These are phyloP conservation scores for Pygocentrus nattereri DNA, from an alignment of 2,797 vertebrate genomes.

Conservation along the genomic window DNA sequence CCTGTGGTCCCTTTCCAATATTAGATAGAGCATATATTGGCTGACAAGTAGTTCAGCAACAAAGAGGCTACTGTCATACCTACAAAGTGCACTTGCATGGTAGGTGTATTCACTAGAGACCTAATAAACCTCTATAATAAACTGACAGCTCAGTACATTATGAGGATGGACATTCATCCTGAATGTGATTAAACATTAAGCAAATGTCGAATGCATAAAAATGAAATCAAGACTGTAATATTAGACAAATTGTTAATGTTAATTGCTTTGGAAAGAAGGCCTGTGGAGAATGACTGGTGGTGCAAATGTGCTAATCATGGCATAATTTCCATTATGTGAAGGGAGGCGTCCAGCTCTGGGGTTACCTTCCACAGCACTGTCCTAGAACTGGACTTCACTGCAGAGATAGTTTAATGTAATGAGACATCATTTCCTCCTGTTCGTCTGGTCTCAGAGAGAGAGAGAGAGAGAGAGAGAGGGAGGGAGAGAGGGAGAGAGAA, in stretches of 20 bases:
- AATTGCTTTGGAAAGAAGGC: background rate
- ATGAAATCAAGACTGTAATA: background rate
- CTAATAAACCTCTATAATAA: no score
- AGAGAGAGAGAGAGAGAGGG: conserved; percentile 54
- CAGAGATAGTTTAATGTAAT: conserved; percentile 53
- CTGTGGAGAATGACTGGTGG: background rate
- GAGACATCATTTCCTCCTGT: conserved; percentile 50
- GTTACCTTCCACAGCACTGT: conserved; percentile 10
- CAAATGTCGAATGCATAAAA: background rate
- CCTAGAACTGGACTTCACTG: conserved; percentile 62
- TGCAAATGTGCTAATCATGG: background rate
- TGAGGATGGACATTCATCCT: background rate
- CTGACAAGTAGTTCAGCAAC: background rate
- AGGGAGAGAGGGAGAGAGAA: conserved; percentile 55
- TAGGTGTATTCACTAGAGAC: background rate
- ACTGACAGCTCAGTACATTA: background rate
- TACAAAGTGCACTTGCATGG: background rate
- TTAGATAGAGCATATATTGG: background rate
- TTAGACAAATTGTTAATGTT: background rate
- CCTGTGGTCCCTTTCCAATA: no score
- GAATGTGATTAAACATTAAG: background rate
- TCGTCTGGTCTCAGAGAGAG: conserved; percentile 55
- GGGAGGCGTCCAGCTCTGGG: background rate
- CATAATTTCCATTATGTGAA: background rate
- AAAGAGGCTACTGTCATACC: background rate